phyloP scores from a whole-genome alignment of 2,113 vertebrate species.

The Acanthochromis polyacanthus region DNA sequence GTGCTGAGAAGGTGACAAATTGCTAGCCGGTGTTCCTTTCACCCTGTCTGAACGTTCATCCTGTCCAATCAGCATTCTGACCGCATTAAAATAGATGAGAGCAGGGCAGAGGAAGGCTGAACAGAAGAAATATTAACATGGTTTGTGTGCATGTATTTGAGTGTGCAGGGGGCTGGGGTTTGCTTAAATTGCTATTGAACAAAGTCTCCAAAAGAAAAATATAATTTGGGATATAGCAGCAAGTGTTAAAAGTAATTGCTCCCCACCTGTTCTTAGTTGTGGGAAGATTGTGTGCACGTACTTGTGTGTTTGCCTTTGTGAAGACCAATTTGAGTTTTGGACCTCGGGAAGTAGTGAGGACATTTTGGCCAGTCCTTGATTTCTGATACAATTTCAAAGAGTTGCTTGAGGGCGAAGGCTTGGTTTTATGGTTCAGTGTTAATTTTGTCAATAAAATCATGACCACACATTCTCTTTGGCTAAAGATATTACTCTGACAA shows the following conservation, averaged over 20 bases:
- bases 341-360: not conserved
- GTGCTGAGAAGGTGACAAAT: slow-evolving; percentile 45
- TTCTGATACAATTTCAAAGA: slow-evolving; percentile 13
- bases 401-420: not conserved
- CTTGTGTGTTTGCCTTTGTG: not conserved
- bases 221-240: not conserved
- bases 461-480: too few species aligned
- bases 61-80: slow-evolving; percentile 51
- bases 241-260: slow-evolving; percentile 35
- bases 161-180: not conserved
- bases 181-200: slow-evolving; percentile 19
- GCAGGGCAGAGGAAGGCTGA: not conserved
- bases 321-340: not conserved
- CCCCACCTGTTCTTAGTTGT: slow-evolving; percentile 1
- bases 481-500: not conserved
- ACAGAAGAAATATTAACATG: slow-evolving; percentile 26
- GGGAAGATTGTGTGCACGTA: not conserved
- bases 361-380: too few species aligned
- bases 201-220: slow-evolving; percentile 14
- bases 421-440: not conserved
- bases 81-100: slow-evolving; percentile 41
- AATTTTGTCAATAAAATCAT: not conserved
- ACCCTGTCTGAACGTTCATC: slow-evolving; percentile 33
- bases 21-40: slow-evolving; percentile 28
- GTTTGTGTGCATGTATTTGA: not conserved